Conservation (phyloP, 2,113 vertebrate genomes). For the Setophaga petechia region DNA sequence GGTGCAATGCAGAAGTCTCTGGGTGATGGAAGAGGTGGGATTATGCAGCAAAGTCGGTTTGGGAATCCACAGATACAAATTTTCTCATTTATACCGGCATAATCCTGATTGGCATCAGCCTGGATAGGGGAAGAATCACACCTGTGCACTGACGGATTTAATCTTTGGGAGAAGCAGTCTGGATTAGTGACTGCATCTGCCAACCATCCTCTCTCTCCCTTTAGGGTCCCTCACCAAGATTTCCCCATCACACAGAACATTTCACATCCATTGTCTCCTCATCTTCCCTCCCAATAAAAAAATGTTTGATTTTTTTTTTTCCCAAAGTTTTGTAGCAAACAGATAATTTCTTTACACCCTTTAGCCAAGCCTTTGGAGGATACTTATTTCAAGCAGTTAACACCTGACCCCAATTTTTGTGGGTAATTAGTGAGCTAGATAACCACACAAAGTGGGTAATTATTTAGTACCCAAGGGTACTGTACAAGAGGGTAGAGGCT, state of each 20-base stretch:
- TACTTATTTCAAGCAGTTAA: constrained; percentile 85
- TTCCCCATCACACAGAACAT: not conserved
- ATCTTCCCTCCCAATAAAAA: not conserved
- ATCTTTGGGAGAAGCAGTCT: constrained; percentile 42
- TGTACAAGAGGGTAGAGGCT: constrained; percentile 77
- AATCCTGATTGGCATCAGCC: constrained; percentile 53
- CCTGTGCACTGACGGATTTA: constrained; percentile 12
- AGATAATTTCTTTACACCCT: constrained; percentile 73
- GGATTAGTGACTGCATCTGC: constrained; percentile 20
- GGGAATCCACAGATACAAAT: constrained; percentile 6
- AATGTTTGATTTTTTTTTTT: not conserved
- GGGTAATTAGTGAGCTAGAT: constrained; percentile 86
- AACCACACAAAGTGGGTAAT: constrained; percentile 85
- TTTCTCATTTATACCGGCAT: constrained; percentile 7
- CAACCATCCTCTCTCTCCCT: not conserved
- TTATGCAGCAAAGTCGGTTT: not conserved
- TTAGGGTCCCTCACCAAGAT: not conserved
- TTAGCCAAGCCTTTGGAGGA: constrained; percentile 75
- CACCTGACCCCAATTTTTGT: constrained; percentile 87
- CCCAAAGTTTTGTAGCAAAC: constrained; percentile 73
- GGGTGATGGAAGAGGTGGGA: not conserved
- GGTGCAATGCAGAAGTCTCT: not conserved
- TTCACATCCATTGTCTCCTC: not conserved
- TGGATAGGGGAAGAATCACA: constrained; percentile 31
- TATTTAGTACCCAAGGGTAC: constrained; percentile 84